Percentiles rank a stretch among this genome's conserved stretches.
phyloP scores from a whole-genome alignment of 2,113 vertebrate genomes.

The Nipponia nippon region DNA sequence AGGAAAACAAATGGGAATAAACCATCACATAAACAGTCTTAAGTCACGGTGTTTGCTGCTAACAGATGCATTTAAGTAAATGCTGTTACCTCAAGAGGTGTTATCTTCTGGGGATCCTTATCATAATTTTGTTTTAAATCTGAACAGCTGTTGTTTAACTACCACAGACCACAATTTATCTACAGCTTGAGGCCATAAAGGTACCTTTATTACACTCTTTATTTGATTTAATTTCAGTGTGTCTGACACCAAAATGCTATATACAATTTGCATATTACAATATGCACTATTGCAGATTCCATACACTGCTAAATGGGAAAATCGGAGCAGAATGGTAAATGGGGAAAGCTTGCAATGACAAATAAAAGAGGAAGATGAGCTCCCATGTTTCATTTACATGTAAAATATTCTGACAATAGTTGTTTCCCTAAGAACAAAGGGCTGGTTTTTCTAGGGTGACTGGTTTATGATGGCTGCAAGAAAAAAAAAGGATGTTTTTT shows the following conservation, averaged over 20 bases:
- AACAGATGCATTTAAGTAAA: conserved; percentile 84
- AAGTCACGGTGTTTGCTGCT: conserved; percentile 64
- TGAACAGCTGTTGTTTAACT: conserved; percentile 95
- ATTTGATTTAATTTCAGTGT: conserved; percentile 82
- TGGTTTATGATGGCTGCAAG: conserved; percentile 65
- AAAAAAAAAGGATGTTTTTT: conserved; percentile 4
- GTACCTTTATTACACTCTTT: conserved; percentile 77
- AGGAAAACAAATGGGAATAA: conserved; percentile 54
- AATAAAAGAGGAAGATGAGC: conserved; percentile 57
- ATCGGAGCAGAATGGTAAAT: conserved; percentile 63
- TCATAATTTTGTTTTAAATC: conserved; percentile 92
- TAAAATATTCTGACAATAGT: conserved; percentile 66
- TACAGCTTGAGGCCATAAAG: conserved; percentile 85
- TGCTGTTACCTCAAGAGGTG: conserved; percentile 78
- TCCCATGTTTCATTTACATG: conserved; percentile 65
- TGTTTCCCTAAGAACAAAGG: conserved; percentile 66
- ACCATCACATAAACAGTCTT: conserved; percentile 51
- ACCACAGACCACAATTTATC: conserved; percentile 91
- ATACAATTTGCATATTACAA: conserved; percentile 78
- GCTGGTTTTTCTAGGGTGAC: conserved; percentile 67
- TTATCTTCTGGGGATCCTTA: conserved; percentile 88
- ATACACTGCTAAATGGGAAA: conserved; percentile 62
- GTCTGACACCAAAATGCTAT: conserved; percentile 71
- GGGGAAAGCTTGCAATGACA: conserved; percentile 56
- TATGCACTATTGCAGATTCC: conserved; percentile 67